Evolutionary conservation across 2,113 vertebrate genomes (phyloP), one percentile per base, ranked within the genome.

Genomic region (Calidris pugnax): DNA sequence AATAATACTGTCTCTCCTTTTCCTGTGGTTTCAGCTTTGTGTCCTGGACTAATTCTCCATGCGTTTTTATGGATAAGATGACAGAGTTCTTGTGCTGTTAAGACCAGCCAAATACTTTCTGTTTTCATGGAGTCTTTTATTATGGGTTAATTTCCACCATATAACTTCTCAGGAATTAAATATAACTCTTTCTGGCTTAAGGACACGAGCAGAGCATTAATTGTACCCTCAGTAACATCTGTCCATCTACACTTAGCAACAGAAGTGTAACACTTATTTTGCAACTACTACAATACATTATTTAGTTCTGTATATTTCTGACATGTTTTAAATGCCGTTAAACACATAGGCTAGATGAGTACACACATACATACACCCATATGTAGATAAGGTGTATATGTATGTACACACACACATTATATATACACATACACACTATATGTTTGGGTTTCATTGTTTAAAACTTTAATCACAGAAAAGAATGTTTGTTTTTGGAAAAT

Each of bases 211-310:
- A 84, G 55, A 96, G 96, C 82, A 97, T 94, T 97, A 96, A 84
- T 91, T 95, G 87, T 95, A 91, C 90, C 92, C 93, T 93, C 72
- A 87, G 87, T 87, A 97, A 93, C 55, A 96, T 50, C 60, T 90
- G 41, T 87, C 96, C 67, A 82, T 53, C 69, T 87, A 56, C 95
- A 92, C 90, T 93, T 59, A 89, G 82, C 51, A 96, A 93, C 59
- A 77, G 87, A 83, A 80, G 81, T 51, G n/a, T 50, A 92, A 82
- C 43, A 56, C 27, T 88, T 51, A 78, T 50, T 86, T 57, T 94
- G 67, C 47, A 89, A 59, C 53, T 79, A 39, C 74, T 56, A 60
- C 26, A 59, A n/a, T 78, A 76, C 30, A 18, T 64, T 92, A 93
- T 74, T 95, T 68, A 83, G 88, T 51, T 63, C 69, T 91, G 15